phyloP scores from a whole-genome alignment of 2,797 vertebrate genomes.

The Amazona ochrocephala region DNA sequence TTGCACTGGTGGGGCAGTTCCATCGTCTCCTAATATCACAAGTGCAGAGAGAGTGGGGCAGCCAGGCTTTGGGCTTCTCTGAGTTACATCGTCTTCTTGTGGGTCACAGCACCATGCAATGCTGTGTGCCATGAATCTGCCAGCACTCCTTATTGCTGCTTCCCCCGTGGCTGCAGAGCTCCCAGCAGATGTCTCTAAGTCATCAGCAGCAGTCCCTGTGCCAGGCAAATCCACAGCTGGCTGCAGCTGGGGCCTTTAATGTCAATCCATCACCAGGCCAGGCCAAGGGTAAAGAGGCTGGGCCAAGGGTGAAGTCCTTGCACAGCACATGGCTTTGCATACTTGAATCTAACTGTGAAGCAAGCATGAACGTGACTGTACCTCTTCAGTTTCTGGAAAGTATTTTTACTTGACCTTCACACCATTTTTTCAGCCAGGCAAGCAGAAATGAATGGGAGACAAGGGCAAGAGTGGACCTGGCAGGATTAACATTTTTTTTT shows the following conservation, averaged over 20 bases:
- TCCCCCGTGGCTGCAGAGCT: background rate
- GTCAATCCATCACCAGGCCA: background rate
- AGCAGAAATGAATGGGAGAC: conserved; percentile 16
- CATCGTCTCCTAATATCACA: background rate
- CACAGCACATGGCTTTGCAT: background rate
- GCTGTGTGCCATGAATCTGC: background rate
- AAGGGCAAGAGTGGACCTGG: conserved; percentile 3
- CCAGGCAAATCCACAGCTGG: background rate
- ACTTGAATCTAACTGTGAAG: conserved; percentile 28
- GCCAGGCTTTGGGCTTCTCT: background rate
- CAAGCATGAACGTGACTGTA: background rate
- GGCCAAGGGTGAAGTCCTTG: conserved; percentile 7
- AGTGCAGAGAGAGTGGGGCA: background rate
- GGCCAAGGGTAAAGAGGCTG: background rate
- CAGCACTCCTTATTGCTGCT: background rate
- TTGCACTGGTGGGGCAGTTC: background rate
- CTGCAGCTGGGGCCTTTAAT: background rate
- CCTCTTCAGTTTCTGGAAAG: conserved; percentile 17
- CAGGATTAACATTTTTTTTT: background rate
- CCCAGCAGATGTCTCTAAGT: background rate
- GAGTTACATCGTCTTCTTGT: background rate
- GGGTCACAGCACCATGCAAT: background rate
- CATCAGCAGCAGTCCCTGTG: background rate
- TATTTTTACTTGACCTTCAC: conserved; percentile 42
- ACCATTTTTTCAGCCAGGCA: conserved; percentile 13